Conservation (phyloP, 1,140 invertebrate species). For the Pemphigus obesinymphae region DNA sequence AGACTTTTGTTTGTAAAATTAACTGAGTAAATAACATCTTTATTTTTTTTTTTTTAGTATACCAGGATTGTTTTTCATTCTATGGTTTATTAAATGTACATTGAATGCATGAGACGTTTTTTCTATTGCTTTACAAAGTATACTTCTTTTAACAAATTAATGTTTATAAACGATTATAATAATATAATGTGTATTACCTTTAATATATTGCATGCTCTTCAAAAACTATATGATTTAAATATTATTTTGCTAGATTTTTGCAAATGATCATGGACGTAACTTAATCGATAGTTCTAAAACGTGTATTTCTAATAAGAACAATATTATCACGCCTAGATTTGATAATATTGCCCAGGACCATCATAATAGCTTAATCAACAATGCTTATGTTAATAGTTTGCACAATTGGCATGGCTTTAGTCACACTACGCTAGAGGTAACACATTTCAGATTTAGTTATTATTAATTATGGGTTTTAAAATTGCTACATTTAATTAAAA, state of each 20-base stretch:
- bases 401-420: background rate
- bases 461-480: background rate
- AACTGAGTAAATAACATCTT: no score
- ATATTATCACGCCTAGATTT: background rate
- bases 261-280: conserved; percentile 5
- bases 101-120: background rate
- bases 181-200: background rate
- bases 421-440: conserved; percentile 39
- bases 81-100: background rate
- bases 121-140: conserved; percentile 1
- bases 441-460: background rate
- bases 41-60: no score
- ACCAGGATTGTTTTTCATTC: background rate
- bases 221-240: conserved; percentile 42
- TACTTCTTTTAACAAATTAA: background rate
- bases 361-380: conserved; percentile 26
- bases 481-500: background rate
- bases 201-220: conserved; percentile 16
- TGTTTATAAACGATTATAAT: background rate
- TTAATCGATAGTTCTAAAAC: conserved; percentile 19
- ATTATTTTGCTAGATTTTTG: conserved; percentile 31
- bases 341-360: conserved; percentile 13
- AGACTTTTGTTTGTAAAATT: no score
- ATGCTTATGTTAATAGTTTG: conserved; percentile 24
- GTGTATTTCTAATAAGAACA: conserved; percentile 1